Evolutionary conservation across 2,888 invertebrate genomes (phyloP).

Genomic region (Drosophila atripex): DNA sequence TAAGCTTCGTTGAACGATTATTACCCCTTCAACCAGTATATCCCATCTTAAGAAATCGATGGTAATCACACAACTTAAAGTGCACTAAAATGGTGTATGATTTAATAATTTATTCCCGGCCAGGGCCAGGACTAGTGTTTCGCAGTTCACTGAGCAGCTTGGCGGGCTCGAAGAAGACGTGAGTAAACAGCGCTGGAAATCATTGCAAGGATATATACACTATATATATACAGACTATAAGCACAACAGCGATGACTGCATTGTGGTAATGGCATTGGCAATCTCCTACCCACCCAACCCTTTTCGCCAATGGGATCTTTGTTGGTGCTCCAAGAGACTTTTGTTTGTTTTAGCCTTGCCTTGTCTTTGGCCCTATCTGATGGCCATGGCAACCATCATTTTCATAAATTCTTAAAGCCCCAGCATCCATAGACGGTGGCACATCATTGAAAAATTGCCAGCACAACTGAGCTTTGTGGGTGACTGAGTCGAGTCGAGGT

Average conservation of each 20-base stretch:
- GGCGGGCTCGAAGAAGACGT: conserved; percentile 48
- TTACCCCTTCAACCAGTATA: neutral
- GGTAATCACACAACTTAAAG: conserved; percentile 35
- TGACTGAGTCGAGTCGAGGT: conserved; percentile 10
- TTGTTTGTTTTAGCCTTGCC: conserved; percentile 27
- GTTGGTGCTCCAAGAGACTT: conserved; percentile 24
- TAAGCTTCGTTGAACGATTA: neutral
- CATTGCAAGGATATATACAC: conserved; percentile 69
- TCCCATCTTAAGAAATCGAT: neutral
- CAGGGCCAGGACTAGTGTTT: conserved; percentile 55
- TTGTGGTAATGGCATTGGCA: conserved; percentile 75
- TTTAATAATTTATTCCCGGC: conserved; percentile 76
- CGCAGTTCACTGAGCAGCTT: conserved; percentile 60
- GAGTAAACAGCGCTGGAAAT: conserved; percentile 70
- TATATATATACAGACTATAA: conserved; percentile 24
- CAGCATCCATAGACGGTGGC: conserved; percentile 17
- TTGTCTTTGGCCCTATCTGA: conserved; percentile 34
- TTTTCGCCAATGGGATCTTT: conserved; percentile 26
- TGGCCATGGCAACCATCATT: conserved; percentile 62
- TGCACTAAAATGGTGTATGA: conserved; percentile 64
- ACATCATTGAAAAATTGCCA: conserved; percentile 63
- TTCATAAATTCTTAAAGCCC: conserved; percentile 72
- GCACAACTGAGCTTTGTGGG: conserved; percentile 43
- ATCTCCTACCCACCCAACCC: conserved; percentile 45
- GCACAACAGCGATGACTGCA: conserved; percentile 40